Evolutionary conservation across 2,113 vertebrate genomes (phyloP).

Genomic region (Callopanchax toddi): DNA sequence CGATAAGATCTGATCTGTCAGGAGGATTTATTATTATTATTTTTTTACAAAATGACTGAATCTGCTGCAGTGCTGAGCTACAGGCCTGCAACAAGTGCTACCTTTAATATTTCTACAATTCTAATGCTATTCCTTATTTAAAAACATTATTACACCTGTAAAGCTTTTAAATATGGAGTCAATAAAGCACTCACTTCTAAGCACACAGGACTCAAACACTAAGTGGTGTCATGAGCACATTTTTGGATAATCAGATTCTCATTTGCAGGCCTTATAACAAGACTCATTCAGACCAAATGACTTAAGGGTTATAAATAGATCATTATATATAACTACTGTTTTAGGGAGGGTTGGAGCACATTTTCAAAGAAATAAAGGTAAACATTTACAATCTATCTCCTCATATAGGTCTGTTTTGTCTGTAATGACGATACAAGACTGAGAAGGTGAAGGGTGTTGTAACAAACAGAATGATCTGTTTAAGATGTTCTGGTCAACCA

Average conservation of each 20-base stretch:
- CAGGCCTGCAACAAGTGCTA: constrained; percentile 15
- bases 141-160: too few species aligned
- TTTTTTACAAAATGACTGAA: background rate
- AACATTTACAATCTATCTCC: too few species aligned
- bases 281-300: background rate
- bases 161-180: too few species aligned
- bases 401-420: too few species aligned
- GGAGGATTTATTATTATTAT: constrained; percentile 13
- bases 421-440: background rate
- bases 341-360: too few species aligned
- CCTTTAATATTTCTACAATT: background rate
- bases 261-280: background rate
- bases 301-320: background rate
- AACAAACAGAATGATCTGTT: too few species aligned
- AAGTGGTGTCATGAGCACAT: background rate
- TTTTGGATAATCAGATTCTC: background rate
- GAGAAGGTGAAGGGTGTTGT: background rate
- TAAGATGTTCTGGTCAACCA: too few species aligned
- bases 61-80: background rate
- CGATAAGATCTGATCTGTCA: constrained; percentile 8
- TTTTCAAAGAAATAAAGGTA: too few species aligned
- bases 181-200: background rate
- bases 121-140: too few species aligned
- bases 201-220: background rate
- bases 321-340: too few species aligned